A percentile compares a stretch with the other conserved stretches of the same genome.
phyloP scores from a whole-genome alignment of 2,888 invertebrate genomes.

The Andrena trimmerana region DNA sequence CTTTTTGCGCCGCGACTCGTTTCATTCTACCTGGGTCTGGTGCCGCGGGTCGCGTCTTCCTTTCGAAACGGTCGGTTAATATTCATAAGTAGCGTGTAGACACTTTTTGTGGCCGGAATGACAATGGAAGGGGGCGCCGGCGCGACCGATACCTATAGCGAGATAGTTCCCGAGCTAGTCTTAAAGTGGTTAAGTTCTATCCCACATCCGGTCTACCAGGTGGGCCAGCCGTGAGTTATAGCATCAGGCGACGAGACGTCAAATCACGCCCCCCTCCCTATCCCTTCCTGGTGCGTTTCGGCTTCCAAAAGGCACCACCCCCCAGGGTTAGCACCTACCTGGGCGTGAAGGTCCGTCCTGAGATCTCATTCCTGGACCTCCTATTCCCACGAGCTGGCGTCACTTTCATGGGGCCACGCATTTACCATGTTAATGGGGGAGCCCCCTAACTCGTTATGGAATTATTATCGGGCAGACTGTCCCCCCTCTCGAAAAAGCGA shows the following conservation, averaged over 20 bases:
- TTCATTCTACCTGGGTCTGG: neutral
- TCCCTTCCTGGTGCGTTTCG: slow-evolving; percentile 55
- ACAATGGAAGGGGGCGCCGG: neutral
- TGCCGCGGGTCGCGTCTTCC: neutral
- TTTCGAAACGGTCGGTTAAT: slow-evolving; percentile 30
- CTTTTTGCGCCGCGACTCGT: slow-evolving; percentile 8
- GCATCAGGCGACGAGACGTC: slow-evolving; percentile 74
- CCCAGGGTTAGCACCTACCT: slow-evolving; percentile 69
- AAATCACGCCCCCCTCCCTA: slow-evolving; percentile 74
- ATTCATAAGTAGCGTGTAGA: neutral
- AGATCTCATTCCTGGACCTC: slow-evolving; percentile 64
- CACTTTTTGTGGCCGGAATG: neutral
- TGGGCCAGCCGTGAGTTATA: slow-evolving; percentile 76
- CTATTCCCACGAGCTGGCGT: slow-evolving; percentile 73
- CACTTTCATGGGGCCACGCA: slow-evolving; percentile 68
- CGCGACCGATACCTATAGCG: neutral
- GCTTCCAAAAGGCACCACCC: slow-evolving; percentile 54
- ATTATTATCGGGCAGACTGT: slow-evolving; percentile 73
- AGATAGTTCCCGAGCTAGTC: neutral
- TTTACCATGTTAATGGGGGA: slow-evolving; percentile 79
- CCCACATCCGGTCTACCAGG: slow-evolving; percentile 55
- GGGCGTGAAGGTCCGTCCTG: slow-evolving; percentile 66
- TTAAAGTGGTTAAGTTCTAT: slow-evolving; percentile 10
- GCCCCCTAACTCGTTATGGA: slow-evolving; percentile 78
- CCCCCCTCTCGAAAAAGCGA: slow-evolving; percentile 44